Evolutionary conservation across 2,113 vertebrate genomes (phyloP).

Genomic region (Tenrec ecaudatus): DNA sequence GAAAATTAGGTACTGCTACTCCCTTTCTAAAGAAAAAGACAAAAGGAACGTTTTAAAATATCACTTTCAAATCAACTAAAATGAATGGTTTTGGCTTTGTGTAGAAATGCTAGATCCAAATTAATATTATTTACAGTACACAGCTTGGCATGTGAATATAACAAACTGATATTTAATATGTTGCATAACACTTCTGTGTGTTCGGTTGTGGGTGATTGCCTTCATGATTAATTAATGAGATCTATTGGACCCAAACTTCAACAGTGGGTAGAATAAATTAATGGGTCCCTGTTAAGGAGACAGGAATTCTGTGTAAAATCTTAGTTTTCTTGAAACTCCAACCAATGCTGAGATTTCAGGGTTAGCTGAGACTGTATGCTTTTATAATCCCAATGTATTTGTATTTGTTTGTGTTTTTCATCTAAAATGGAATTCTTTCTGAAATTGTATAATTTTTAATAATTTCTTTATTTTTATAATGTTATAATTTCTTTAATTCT

Average conservation of each 20-base stretch:
- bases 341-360: background rate
- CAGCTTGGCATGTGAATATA: conserved; percentile 34
- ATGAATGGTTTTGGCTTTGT: conserved; percentile 73
- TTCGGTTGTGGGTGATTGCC: conserved; percentile 46
- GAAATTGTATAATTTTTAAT: background rate
- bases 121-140: conserved; percentile 74
- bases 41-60: conserved; percentile 75
- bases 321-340: background rate
- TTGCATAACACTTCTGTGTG: conserved; percentile 55
- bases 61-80: conserved; percentile 77
- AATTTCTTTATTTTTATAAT: background rate
- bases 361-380: conserved; percentile 29
- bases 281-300: conserved; percentile 31
- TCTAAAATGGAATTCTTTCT: conserved; percentile 15
- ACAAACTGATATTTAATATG: conserved; percentile 64
- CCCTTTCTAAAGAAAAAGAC: conserved; percentile 68
- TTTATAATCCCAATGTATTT: background rate
- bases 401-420: background rate
- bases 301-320: background rate
- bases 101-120: conserved; percentile 69
- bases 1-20: conserved; percentile 77
- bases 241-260: conserved; percentile 45
- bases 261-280: conserved; percentile 15
- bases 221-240: conserved; percentile 73
- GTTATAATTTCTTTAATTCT: conserved; percentile 24